Percentiles rank a stretch among this genome's conserved stretches.
Evolutionary conservation across 2,888 invertebrate genomes (phyloP).

Genomic region (Drosophila imparisetae): DNA sequence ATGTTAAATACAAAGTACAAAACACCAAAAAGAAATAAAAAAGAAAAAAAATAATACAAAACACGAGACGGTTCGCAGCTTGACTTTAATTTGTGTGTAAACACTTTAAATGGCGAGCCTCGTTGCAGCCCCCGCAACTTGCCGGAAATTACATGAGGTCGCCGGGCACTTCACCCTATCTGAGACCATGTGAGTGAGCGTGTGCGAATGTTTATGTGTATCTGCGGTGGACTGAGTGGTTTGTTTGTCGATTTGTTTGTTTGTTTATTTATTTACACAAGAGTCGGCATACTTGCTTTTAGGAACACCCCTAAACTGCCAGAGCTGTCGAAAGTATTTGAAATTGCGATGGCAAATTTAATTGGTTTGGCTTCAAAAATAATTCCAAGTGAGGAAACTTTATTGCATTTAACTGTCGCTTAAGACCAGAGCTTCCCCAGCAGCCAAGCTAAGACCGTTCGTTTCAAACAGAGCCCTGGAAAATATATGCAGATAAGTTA

Average conservation of each 20-base stretch:
- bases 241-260: constrained; percentile 71
- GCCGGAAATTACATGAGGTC: constrained; percentile 36
- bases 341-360: constrained; percentile 38
- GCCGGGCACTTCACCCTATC: constrained; percentile 56
- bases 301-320: constrained; percentile 30
- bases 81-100: constrained; percentile 78
- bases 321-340: constrained; percentile 8
- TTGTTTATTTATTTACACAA: constrained; percentile 59
- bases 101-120: constrained; percentile 68
- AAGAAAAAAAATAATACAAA: constrained; percentile 33
- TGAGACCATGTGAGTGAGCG: constrained; percentile 9
- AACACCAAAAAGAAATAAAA: constrained; percentile 1
- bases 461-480: constrained; percentile 46
- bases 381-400: constrained; percentile 9
- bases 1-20: constrained; percentile 3
- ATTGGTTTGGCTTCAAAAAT: constrained; percentile 40
- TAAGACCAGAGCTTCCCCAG: constrained; percentile 65
- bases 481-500: background rate
- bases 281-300: constrained; percentile 58
- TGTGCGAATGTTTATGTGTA: constrained; percentile 1
- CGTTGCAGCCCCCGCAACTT: constrained; percentile 3
- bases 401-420: constrained; percentile 40
- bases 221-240: constrained; percentile 43
- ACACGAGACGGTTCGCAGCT: constrained; percentile 50
- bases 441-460: constrained; percentile 46